Percentiles rank a stretch among this genome's conserved stretches.
Evolutionary conservation across 2,113 vertebrate genomes (phyloP).

Genomic region (Tonatia bakeri): DNA sequence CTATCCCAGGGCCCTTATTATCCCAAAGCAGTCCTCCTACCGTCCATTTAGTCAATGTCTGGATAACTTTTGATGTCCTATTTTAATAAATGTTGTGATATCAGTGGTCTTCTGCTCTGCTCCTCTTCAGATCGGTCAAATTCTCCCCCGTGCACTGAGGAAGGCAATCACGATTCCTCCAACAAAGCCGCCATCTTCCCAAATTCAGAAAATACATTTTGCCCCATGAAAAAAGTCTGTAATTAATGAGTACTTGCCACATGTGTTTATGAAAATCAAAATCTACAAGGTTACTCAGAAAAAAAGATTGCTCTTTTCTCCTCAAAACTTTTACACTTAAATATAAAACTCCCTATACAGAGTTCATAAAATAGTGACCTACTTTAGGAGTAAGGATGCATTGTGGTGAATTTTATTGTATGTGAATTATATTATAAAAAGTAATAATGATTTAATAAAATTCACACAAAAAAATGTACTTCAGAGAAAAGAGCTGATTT

Average conservation of each 20-base stretch:
- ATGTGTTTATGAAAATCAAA: neutral
- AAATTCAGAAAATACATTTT: conserved; percentile 20
- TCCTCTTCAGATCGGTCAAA: too few relatives aligned
- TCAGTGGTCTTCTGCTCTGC: too few relatives aligned
- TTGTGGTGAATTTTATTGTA: neutral
- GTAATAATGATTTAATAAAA: conserved; percentile 31
- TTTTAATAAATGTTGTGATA: too few relatives aligned
- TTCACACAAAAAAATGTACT: neutral
- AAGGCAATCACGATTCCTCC: too few relatives aligned
- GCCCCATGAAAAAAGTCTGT: neutral
- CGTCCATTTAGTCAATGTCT: too few relatives aligned
- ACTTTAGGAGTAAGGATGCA: neutral
- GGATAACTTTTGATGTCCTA: too few relatives aligned
- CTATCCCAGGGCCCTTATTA: too few relatives aligned
- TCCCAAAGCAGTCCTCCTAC: too few relatives aligned
- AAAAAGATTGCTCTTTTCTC: neutral
- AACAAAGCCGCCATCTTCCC: too few relatives aligned
- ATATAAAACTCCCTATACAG: neutral
- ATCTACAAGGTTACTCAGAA: neutral
- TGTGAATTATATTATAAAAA: neutral
- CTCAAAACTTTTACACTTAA: conserved; percentile 35
- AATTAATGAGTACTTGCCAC: neutral
- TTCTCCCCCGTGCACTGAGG: too few relatives aligned
- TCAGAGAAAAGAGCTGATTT: neutral
- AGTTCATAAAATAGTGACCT: neutral